Percentiles rank a stretch among this genome's conserved stretches.
Evolutionary conservation across 53 echinoderm and acorn worm species (phyloP).

Genomic region (Temnopleurus reevesii): DNA sequence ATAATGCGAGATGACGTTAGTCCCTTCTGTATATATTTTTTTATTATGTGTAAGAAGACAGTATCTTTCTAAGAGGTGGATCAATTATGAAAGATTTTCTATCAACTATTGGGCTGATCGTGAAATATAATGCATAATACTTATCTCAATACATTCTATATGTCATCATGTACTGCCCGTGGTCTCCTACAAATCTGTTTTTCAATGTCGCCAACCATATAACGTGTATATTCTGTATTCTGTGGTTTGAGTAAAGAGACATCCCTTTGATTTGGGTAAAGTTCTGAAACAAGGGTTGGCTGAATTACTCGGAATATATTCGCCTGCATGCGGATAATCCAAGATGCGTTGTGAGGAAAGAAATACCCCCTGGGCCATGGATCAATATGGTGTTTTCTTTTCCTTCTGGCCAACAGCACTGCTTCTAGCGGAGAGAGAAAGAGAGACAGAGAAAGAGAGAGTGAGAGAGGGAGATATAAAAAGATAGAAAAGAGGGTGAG

Average conservation of each 20-base stretch:
- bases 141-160: too few species aligned
- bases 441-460: background rate
- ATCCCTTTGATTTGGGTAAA: background rate
- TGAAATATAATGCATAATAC: too few species aligned
- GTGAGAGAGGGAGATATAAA: too few species aligned
- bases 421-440: background rate
- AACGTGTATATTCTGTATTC: background rate
- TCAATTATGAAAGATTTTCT: too few species aligned
- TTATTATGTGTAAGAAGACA: too few species aligned
- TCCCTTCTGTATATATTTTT: too few species aligned
- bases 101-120: too few species aligned
- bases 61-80: too few species aligned
- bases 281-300: background rate
- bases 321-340: background rate
- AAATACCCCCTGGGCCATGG: background rate
- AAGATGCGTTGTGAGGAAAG: background rate
- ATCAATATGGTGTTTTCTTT: slow-evolving; percentile 5
- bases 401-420: background rate
- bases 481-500: too few species aligned
- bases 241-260: too few species aligned
- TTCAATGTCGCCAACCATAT: background rate
- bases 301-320: background rate
- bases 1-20: too few species aligned
- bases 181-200: background rate
- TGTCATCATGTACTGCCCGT: background rate